Evolutionary conservation across 1,140 invertebrate genomes (phyloP).

Genomic region (Antheraea mylitta): DNA sequence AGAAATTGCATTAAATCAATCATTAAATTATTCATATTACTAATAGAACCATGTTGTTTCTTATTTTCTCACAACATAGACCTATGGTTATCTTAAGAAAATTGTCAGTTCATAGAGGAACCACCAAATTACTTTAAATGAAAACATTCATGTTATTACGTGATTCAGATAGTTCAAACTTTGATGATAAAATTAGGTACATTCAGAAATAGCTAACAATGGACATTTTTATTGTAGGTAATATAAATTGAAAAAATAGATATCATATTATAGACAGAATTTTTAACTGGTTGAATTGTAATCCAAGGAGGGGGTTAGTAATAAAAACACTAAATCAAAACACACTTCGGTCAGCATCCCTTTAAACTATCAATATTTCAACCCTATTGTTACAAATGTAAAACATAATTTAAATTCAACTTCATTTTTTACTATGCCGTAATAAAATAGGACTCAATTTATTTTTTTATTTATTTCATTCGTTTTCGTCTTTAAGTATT

Average conservation of each 20-base stretch:
- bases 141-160: too few relatives aligned
- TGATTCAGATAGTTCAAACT: too few relatives aligned
- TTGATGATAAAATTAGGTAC: too few relatives aligned
- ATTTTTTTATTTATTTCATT: background rate
- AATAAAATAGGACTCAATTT: background rate
- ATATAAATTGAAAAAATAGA: background rate
- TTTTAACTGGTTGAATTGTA: background rate
- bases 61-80: too few relatives aligned
- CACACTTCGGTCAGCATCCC: background rate
- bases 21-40: too few relatives aligned
- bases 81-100: too few relatives aligned
- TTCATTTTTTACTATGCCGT: background rate
- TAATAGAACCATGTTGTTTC: too few relatives aligned
- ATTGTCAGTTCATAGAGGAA: too few relatives aligned
- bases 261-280: background rate
- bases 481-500: background rate
- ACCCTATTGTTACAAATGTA: background rate
- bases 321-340: conserved; percentile 5
- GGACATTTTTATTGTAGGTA: too few relatives aligned
- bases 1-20: too few relatives aligned
- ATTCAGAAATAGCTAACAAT: too few relatives aligned
- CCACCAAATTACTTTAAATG: too few relatives aligned
- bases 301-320: background rate
- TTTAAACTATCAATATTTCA: conserved; percentile 2
- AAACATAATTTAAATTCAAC: background rate